Evolutionary conservation across 1,140 invertebrate species (phyloP).

Genomic region (Stratiolaelaps scimitus): DNA sequence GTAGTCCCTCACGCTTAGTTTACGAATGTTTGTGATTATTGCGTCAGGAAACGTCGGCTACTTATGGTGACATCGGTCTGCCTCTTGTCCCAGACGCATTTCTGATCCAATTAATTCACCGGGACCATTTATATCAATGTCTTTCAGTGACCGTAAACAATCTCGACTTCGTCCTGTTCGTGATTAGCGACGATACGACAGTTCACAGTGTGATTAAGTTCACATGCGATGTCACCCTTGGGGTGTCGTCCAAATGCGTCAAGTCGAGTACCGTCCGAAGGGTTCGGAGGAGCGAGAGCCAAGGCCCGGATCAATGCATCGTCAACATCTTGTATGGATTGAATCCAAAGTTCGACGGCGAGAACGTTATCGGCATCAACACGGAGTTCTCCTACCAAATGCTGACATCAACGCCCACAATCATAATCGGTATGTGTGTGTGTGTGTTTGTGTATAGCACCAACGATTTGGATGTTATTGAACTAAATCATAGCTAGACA

Average conservation of each 20-base stretch:
- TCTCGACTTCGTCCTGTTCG: slow-evolving; percentile 5
- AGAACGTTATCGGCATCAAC: slow-evolving; percentile 4
- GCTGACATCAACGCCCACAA: background rate
- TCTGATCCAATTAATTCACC: too few relatives aligned
- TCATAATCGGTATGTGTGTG: slow-evolving; percentile 19
- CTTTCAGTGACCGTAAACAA: background rate
- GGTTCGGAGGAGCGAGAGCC: background rate
- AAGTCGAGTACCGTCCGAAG: background rate
- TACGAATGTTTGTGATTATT: too few relatives aligned
- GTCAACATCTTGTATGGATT: slow-evolving; percentile 20
- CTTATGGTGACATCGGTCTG: too few relatives aligned
- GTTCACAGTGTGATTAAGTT: slow-evolving; percentile 11
- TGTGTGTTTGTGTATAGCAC: too few relatives aligned
- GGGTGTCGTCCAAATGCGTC: slow-evolving; percentile 18
- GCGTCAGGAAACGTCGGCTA: too few relatives aligned
- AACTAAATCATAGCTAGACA: too few relatives aligned
- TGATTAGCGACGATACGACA: background rate
- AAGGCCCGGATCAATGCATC: background rate
- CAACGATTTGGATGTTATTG: too few relatives aligned
- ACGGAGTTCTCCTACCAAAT: background rate
- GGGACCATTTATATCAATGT: too few relatives aligned
- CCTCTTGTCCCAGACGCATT: too few relatives aligned
- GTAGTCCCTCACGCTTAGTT: too few relatives aligned
- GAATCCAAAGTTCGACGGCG: slow-evolving; percentile 12
- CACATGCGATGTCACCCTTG: slow-evolving; percentile 5